Evolutionary conservation across 1,140 invertebrate species (phyloP), one percentile per base, ranked within the genome.

Genomic region (Pteromalus puparum): DNA sequence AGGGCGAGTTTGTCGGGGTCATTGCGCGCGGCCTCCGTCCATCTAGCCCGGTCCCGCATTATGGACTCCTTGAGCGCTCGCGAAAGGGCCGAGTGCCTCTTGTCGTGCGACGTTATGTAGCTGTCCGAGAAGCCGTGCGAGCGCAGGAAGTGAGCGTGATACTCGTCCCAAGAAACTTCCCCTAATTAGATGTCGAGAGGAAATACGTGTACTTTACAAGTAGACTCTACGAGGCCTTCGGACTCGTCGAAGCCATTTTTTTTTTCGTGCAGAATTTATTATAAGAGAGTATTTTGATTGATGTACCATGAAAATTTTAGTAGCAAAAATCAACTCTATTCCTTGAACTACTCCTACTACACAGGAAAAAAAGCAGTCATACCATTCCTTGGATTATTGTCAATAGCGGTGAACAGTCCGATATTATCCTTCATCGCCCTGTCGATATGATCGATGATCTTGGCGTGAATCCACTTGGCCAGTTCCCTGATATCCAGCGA

Each of bases 141-240:
- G 82, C 95, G 93, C 46, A 97, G 89, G 89, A 97, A 97, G 88
- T 96, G 95, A 0, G 94, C 91, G 88, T 97, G 96, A 89, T 97
- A 97, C 89, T 97, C 96, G 82, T 96, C 95, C 97, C 96, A 97
- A 0, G 95, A 95, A 10, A 97, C 93, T 74, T 96, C 94, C n/a
- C 95, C 95, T 96, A 86, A 5, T 61, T 70, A 65, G n/a, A 18
- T 21, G 61, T n/a, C 61, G 90, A 93, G 61, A 65, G 61, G n/a
- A 65, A 65, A 65, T 21, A 65, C 7, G n/a, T 83, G 86, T 81
- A 85, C 73, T 42, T 79, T 85, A n/a, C 61, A 21, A n/a, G 61
- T 65, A 21, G 15, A 65, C 53, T 61, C 21, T 61, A 15, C 2
- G 12, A 61, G n/a, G n/a, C n/a, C n/a, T n/a, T n/a, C n/a, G n/a